A percentile compares a stretch with the other conserved stretches of the same genome.
Evolutionary conservation across 35 echinoderm and acorn worm genomes (phyloP).

Genomic region (Holothuria glaberrima): DNA sequence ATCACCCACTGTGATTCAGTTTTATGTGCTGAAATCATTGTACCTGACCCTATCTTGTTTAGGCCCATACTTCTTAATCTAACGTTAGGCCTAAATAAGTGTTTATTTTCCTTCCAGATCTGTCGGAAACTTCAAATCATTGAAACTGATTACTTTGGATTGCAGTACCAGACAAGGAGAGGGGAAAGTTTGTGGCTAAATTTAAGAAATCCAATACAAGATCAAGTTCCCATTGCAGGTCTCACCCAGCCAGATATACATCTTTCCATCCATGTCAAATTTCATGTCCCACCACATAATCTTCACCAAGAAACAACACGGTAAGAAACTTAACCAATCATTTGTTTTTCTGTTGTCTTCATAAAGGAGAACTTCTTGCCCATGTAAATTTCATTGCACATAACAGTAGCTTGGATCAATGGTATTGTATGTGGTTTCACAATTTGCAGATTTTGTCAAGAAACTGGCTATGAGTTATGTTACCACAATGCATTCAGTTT

Average conservation of each 20-base stretch:
- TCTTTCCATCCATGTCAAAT: constrained; percentile 82
- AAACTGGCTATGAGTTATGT: no score
- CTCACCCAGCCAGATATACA: constrained; percentile 48
- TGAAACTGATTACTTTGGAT: constrained; percentile 89
- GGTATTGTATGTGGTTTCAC: no score
- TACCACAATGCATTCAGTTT: no score
- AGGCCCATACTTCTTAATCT: not conserved
- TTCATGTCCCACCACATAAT: constrained; percentile 82
- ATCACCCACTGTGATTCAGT: not conserved
- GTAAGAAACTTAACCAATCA: constrained; percentile 17
- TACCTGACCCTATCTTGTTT: no score
- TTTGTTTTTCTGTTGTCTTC: not conserved
- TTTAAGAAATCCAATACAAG: constrained; percentile 79
- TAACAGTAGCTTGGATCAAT: no score
- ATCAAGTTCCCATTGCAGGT: constrained; percentile 67
- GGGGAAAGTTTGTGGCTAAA: constrained; percentile 87
- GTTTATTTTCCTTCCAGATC: constrained; percentile 44
- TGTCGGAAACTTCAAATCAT: constrained; percentile 76
- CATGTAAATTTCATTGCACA: no score
- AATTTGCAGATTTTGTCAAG: no score
- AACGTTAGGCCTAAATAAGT: not conserved
- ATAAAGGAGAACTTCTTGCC: no score
- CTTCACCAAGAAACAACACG: constrained; percentile 82
- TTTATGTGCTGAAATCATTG: no score
- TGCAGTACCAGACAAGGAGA: constrained; percentile 75